Evolutionary conservation across 2,888 invertebrate genomes (phyloP), one percentile per base, ranked within the genome.

Genomic region (Xestia ashworthii): DNA sequence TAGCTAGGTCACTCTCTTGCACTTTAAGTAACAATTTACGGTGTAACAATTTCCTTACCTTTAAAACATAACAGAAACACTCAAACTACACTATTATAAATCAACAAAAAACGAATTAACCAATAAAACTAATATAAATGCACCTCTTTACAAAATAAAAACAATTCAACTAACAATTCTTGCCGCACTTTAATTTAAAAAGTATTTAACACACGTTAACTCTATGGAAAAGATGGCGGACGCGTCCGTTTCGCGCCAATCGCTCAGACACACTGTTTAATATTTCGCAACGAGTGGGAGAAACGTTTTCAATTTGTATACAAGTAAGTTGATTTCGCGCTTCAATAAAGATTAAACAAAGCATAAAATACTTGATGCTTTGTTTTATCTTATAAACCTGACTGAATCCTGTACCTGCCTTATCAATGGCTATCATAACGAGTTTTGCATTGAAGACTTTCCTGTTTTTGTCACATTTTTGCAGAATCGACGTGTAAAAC

Each of bases 221-320:
- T 82, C 71, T 84, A 70, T 84, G 74, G 68, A 0, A 55, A 81
- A 81, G 53, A 84, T 81, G 85, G 77, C 77, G 67, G 50, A 50
- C 80, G 60, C 85, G 83, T 46, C 82, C 67, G 85, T 73, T 82
- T 77, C 85, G 82, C 85, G 84, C 84, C 77, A 85, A 77, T 12
- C 48, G 74, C 62, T 46, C 38, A 12, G 44, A 25, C 65, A 68
- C 32, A 84, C 84, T 84, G 85, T 72, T 65, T 22, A 22, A 8
- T 38, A 67, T 19, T 72, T 65, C 62, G 25, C 50, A 68, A 44
- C 14, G 62, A 32, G 60, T 44, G 14, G 22, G 25, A 46, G 55
- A 70, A 64, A 32, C 60, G 50, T 73, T 72, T 62, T 50, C 14
- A 32, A 71, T 62, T 69, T 62, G 50, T 50, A 48, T 78, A 38